Percentiles rank a stretch among this genome's conserved stretches.
Evolutionary conservation across 1,140 invertebrate species (phyloP).

Genomic region (Phthorimaea operculella): DNA sequence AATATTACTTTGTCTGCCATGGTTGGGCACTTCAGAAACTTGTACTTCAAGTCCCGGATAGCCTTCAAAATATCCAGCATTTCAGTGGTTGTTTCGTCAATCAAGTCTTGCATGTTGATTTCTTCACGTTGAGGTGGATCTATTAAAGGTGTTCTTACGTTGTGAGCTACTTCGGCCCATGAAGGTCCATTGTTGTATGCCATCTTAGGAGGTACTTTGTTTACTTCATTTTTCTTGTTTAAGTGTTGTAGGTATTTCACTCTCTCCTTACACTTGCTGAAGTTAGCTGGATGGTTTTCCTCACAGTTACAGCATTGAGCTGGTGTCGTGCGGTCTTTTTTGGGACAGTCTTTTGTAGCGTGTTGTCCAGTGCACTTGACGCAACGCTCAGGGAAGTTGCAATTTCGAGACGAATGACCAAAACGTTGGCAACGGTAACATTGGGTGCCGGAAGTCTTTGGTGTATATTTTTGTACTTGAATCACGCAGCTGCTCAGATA

Average conservation of each 20-base stretch:
- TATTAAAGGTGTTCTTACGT: not conserved
- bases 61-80: not conserved
- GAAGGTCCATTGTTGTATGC: not conserved
- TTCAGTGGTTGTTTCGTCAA: not conserved
- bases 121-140: not conserved
- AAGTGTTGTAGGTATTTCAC: not conserved
- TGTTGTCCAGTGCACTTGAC: conserved; percentile 5
- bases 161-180: not conserved
- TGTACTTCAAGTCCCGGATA: not conserved
- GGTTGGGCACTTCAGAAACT: not conserved
- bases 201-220: not conserved
- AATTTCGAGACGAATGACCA: conserved; percentile 4
- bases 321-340: not conserved
- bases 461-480: not conserved
- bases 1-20: not conserved
- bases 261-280: not conserved
- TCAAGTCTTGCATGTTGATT: not conserved
- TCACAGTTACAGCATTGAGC: conserved; percentile 6
- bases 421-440: conserved; percentile 5
- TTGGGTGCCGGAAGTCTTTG: conserved; percentile 1
- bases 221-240: not conserved
- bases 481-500: conserved; percentile 1
- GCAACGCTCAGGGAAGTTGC: not conserved
- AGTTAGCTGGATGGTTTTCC: conserved; percentile 3
- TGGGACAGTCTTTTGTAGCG: not conserved